Percentiles rank a stretch among this genome's conserved stretches.
These are phyloP conservation scores for Metalampra italica DNA, from an alignment of 2,888 invertebrate genomes.

Conservation along the genomic window DNA sequence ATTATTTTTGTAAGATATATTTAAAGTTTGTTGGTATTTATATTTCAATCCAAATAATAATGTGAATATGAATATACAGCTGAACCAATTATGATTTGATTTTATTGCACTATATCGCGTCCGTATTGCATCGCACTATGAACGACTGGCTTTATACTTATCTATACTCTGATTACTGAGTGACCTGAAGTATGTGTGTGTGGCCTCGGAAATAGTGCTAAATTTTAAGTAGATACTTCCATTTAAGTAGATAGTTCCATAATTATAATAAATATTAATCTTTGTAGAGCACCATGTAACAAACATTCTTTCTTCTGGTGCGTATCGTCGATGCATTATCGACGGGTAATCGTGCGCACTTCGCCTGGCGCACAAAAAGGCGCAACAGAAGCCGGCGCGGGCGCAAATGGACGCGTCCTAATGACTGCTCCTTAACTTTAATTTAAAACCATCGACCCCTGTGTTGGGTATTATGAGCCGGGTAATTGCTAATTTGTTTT, in stretches of 20 bases:
- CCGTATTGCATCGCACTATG: too few species aligned
- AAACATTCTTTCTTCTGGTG: conserved; percentile 41
- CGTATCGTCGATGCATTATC: conserved; percentile 61
- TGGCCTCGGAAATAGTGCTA: too few species aligned
- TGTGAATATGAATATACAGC: too few species aligned
- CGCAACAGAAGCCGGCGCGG: conserved; percentile 68
- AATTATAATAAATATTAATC: too few species aligned
- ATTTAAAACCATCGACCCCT: conserved; percentile 49
- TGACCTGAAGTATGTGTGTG: too few species aligned
- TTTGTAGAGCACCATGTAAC: conserved; percentile 39
- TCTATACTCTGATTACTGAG: too few species aligned
- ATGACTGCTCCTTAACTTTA: conserved; percentile 63
- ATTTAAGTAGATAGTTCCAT: too few species aligned
- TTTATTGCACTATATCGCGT: too few species aligned
- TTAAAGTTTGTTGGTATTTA: background rate
- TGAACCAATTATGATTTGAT: too few species aligned
- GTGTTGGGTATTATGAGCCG: conserved; percentile 36
- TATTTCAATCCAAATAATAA: too few species aligned
- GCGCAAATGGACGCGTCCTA: conserved; percentile 51
- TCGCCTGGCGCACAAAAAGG: conserved; percentile 55
- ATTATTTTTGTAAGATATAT: background rate
- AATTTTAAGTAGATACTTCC: too few species aligned
- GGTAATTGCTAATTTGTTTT: conserved; percentile 59
- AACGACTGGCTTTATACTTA: too few species aligned
- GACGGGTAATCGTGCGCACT: conserved; percentile 54